Conservation (phyloP, 1,140 invertebrate species). For the Nasonia longicornis region DNA sequence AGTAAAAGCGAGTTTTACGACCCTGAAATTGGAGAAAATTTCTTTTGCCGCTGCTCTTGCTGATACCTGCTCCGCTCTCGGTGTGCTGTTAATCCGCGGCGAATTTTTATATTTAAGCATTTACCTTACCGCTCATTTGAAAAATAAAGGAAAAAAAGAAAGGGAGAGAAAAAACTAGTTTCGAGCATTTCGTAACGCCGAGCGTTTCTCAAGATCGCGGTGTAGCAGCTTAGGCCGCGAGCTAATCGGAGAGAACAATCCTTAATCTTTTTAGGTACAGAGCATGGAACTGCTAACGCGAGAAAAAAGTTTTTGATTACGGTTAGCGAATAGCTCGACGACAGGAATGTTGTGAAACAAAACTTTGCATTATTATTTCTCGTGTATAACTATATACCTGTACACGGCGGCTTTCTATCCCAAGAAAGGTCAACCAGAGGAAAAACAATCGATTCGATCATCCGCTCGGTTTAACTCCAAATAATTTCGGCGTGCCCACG, state of each 20-base stretch:
- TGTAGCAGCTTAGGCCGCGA: not conserved
- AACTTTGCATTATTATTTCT: not conserved
- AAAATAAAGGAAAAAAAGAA: slow-evolving; percentile 10
- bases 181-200: not conserved
- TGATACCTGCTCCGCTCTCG: not conserved
- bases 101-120: slow-evolving; percentile 10
- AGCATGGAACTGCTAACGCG: not conserved
- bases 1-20: slow-evolving; percentile 46
- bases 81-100: slow-evolving; percentile 8
- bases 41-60: slow-evolving; percentile 21
- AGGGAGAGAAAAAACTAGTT: slow-evolving; percentile 17
- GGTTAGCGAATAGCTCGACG: not conserved
- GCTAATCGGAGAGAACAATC: not conserved
- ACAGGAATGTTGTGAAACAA: not conserved
- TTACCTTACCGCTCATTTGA: slow-evolving; percentile 5
- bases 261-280: not conserved
- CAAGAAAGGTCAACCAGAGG: not conserved
- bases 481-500: no score
- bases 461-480: no score
- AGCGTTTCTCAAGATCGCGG: slow-evolving; percentile 5
- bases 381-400: not conserved
- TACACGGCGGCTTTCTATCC: not conserved
- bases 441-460: no score
- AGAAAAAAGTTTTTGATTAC: not conserved
- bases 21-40: slow-evolving; percentile 45